phyloP scores from a whole-genome alignment of 2,113 vertebrate species.

The Lampris incognitus region DNA sequence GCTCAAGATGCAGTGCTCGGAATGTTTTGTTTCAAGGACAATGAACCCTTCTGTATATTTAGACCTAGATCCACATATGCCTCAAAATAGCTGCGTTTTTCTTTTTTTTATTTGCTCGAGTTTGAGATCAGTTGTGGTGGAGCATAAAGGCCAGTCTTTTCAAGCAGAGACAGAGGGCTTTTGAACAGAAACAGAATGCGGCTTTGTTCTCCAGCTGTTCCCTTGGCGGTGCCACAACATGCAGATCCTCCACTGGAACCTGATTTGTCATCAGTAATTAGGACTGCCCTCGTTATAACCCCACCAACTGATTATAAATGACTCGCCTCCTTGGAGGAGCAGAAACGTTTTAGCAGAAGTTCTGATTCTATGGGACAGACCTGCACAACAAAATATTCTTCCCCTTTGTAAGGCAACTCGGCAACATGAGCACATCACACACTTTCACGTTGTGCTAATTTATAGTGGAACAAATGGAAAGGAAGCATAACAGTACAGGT shows the following conservation, averaged over 20 bases:
- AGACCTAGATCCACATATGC: constrained; percentile 20
- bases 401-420: constrained; percentile 5
- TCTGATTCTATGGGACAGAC: not conserved
- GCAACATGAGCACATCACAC: not conserved
- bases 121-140: constrained; percentile 42
- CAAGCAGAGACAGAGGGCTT: constrained; percentile 53
- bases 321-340: constrained; percentile 21
- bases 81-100: constrained; percentile 51
- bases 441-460: constrained; percentile 23
- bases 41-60: not conserved
- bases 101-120: constrained; percentile 22
- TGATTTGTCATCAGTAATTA: constrained; percentile 69
- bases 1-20: constrained; percentile 4
- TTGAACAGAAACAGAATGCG: constrained; percentile 63
- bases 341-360: constrained; percentile 19
- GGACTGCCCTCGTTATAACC: constrained; percentile 50
- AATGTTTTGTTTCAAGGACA: not conserved
- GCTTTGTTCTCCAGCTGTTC: constrained; percentile 74
- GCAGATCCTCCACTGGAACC: constrained; percentile 46
- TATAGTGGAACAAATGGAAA: constrained; percentile 28
- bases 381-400: not conserved
- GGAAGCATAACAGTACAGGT: constrained; percentile 18
- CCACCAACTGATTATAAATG: constrained; percentile 21
- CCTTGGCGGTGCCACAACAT: constrained; percentile 43
- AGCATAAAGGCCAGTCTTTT: constrained; percentile 39